Conservation (phyloP, 2,113 vertebrate species). For the Tenebrosternarchus preto region DNA sequence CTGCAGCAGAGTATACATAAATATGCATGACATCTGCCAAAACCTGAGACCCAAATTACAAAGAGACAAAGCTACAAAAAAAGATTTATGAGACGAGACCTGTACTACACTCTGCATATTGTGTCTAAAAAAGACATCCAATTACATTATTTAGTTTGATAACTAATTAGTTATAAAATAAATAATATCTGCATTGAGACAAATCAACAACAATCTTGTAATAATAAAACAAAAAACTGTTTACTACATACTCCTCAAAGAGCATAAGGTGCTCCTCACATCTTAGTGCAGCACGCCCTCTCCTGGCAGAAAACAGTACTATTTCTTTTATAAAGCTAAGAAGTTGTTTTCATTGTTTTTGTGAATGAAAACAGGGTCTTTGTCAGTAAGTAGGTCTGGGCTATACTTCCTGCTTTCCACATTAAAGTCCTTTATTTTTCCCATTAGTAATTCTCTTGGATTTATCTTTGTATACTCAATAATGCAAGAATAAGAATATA, state of each 20-base stretch:
- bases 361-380: no score
- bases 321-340: neutral
- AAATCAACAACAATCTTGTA: neutral
- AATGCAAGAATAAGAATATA: no score
- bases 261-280: neutral
- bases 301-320: neutral
- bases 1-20: neutral
- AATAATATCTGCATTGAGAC: neutral
- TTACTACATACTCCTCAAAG: neutral
- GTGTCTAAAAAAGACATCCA: neutral
- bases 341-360: no score
- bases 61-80: no score
- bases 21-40: neutral
- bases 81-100: no score
- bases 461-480: no score
- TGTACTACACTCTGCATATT: no score
- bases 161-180: neutral
- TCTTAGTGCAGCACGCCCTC: conserved; percentile 3
- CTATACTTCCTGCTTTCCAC: no score
- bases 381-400: no score
- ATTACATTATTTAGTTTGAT: neutral
- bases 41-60: no score
- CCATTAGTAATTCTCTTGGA: no score
- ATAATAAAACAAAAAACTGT: neutral
- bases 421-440: no score